Evolutionary conservation across 2,797 vertebrate genomes (phyloP), one percentile per base, ranked within the genome.

Genomic region (Eulemur rubriventer): DNA sequence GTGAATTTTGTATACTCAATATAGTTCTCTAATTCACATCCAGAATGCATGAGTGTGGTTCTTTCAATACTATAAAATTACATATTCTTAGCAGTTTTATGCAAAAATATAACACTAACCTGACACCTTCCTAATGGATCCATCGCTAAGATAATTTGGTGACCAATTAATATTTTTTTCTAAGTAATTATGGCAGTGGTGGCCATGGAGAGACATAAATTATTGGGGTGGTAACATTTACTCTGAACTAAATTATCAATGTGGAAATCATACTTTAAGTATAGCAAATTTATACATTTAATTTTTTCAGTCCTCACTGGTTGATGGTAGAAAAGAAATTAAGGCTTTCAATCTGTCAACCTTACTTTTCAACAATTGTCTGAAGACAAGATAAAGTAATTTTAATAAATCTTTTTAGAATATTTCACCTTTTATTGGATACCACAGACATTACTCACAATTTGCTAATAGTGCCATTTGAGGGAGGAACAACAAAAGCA

Each of bases 341-440:
- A 59, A 63, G 22, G 4, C 14, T 83, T 92, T 93, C 10, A 38
- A 20, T 46, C 10, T 88, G 18, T 43, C 30, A 52, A 14, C 5
- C 50, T 92, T 95, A 50, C 70, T 95, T 96, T 95, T 57, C 38
- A 79, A 67, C 1, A 86, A 63, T 70, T 90, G 46, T 59, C 57
- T 93, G 61, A 78, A 63, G 26, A 59, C 46, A 33, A 81, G 59
- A 76, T 69, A 61, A 65, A 83, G 5, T 87, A 72, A 81, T 63
- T 90, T 90, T 83, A 96, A 46, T 79, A 76, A 92, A 65, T 0
- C 7, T 89, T 91, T 85, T 55, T 17, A 93, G 38, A 8, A 50
- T 26, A 89, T 65, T 89, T n/a, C 6, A 46, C 24, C 16, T 81
- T 88, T 46, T 95, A 57, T 17, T 82, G 12, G 16, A 30, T 73